Evolutionary conservation across 2,888 invertebrate genomes (phyloP).

Genomic region (Meganola albula): DNA sequence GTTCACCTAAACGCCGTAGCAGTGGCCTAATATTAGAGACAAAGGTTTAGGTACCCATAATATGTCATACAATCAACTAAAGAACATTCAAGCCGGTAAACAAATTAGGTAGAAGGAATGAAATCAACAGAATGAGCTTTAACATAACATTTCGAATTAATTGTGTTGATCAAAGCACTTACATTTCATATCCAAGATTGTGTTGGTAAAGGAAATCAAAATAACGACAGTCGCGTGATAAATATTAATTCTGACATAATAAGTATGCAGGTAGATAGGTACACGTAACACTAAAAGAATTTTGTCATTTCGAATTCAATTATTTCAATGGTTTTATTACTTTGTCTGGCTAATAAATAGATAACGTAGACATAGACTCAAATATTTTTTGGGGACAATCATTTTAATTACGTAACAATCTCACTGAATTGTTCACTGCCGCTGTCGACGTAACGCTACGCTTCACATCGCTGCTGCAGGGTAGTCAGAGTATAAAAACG

Average conservation of each 20-base stretch:
- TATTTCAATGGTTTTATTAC: slow-evolving; percentile 38
- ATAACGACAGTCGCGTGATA: slow-evolving; percentile 62
- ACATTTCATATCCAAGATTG: slow-evolving; percentile 51
- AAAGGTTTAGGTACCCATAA: slow-evolving; percentile 14
- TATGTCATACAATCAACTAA: slow-evolving; percentile 21
- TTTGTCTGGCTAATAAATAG: slow-evolving; percentile 13
- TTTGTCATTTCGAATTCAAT: slow-evolving; percentile 45
- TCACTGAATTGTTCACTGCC: no score
- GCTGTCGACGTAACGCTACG: no score
- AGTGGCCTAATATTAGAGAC: no score
- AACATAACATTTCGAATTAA: slow-evolving; percentile 50
- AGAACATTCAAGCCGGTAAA: slow-evolving; percentile 26
- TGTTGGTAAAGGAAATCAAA: slow-evolving; percentile 63
- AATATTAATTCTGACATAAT: slow-evolving; percentile 36
- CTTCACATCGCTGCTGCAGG: no score
- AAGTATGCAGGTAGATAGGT: slow-evolving; percentile 11
- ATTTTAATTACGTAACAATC: no score
- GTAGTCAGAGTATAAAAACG: no score
- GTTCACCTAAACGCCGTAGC: no score
- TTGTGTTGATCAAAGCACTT: slow-evolving; percentile 53
- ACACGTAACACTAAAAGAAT: slow-evolving; percentile 43
- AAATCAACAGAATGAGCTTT: slow-evolving; percentile 32
- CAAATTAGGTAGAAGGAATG: slow-evolving; percentile 45
- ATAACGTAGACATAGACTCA: no score
- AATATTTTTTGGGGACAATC: no score